These are phyloP conservation scores for Brachionus paranguensis DNA, from an alignment of 1,140 invertebrate genomes.

Conservation along the genomic window DNA sequence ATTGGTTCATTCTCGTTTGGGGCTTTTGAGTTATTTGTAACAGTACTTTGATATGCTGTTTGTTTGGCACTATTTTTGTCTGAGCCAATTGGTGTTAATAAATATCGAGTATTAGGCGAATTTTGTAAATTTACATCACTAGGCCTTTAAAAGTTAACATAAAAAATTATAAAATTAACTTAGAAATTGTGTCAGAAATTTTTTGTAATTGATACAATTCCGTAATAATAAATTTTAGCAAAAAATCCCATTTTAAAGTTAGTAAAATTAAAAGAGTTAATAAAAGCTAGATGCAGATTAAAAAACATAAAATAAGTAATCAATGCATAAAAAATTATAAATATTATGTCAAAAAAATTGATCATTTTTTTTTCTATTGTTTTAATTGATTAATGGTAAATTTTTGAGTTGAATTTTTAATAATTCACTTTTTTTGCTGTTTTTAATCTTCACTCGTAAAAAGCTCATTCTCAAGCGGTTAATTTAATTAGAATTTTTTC, in stretches of 20 bases:
- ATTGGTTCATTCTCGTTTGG: background rate
- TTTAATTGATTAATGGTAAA: no score
- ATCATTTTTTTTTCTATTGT: no score
- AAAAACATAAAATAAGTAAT: no score
- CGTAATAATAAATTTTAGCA: background rate
- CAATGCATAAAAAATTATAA: no score
- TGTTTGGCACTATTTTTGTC: background rate
- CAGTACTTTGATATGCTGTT: background rate
- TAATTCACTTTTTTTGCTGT: background rate
- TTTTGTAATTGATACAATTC: no score
- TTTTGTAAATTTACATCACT: background rate
- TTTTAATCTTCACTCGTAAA: background rate
- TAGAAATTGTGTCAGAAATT: no score
- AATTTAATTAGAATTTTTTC: background rate
- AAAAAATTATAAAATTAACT: background rate
- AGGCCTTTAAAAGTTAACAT: background rate
- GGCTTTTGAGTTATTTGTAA: background rate
- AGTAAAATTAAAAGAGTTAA: no score
- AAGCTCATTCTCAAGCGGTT: background rate
- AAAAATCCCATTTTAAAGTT: background rate
- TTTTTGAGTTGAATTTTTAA: no score
- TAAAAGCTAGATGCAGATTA: no score
- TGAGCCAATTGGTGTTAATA: background rate
- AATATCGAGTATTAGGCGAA: background rate
- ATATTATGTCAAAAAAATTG: no score